Base-by-base conservation (phyloP, 2,113 vertebrate species). In the Sebastes fasciatus region DNA sequence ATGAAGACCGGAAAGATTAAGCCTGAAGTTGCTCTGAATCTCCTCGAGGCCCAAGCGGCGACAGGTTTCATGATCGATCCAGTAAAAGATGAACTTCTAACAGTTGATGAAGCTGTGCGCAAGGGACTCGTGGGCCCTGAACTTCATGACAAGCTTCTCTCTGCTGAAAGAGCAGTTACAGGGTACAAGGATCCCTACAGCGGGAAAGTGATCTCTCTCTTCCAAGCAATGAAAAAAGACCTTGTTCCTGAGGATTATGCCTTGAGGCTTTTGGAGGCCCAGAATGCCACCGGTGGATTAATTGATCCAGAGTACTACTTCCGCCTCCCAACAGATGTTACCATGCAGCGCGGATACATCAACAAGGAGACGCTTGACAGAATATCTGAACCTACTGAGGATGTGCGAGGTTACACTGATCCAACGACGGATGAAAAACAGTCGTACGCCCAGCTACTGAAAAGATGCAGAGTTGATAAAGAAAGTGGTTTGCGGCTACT, bases 181-280 rank as follows among this genome's bases (percentile, higher is more conserved):
- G 98, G 98, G 1, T 99, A 99, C 93, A 96, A 96, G 0, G 98
- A 99, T 92, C 98, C 98, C 0, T 99, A 99, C 94, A 98, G 95
- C 0, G 97, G 98, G 9, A 98, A 98, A 92, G 95, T 96, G 11
- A 98, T 99, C 60, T 99, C 98, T 0, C 91, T 99, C 62, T 99
- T 98, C 95, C 98, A 99, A 91, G 98, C 98, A 77, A 98, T 99
- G 98, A 98, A 97, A 92, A 99, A 99, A 85, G 96, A 96, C 5
- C 94, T 99, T 34, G 95, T 99, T 62, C 94, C 96, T 2, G 94
- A 96, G 0, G 97, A 99, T 17, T 98, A 99, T 92, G 97, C 98
- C 14, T 90, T 99, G 80, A 95, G 96, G 77, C 95, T 99, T 57
- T 92, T 99, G 26, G 98, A 99, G 0, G 98, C 98, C 51, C 98